phyloP scores from a whole-genome alignment of 2,797 vertebrate genomes.

The Phrynocephalus forsythii region DNA sequence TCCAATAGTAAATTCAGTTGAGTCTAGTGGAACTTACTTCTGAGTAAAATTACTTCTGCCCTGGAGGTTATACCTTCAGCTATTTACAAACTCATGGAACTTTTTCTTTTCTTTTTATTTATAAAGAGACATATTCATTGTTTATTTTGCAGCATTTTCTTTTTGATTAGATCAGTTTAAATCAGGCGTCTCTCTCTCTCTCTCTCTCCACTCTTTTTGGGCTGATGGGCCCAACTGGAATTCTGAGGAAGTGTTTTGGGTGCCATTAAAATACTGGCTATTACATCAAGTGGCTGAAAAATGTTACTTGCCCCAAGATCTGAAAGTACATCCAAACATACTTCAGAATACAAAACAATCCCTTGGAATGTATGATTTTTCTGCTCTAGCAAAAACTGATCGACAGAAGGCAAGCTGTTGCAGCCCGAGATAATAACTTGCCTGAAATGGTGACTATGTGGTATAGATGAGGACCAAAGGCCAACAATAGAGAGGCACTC shows the following conservation, averaged over 20 bases:
- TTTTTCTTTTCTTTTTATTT: too few species aligned
- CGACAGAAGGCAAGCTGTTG: not conserved
- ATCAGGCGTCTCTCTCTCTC: too few species aligned
- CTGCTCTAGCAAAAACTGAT: not conserved
- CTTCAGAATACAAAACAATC: not conserved
- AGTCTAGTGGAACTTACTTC: not conserved
- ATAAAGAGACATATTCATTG: too few species aligned
- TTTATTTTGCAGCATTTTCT: too few species aligned
- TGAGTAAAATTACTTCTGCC: too few species aligned
- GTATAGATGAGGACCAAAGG: not conserved
- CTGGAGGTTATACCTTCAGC: not conserved
- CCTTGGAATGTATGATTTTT: not conserved
- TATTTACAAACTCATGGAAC: constrained; percentile 26
- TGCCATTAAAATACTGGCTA: too few species aligned
- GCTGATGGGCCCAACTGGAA: too few species aligned
- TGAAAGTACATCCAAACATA: not conserved
- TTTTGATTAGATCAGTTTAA: too few species aligned
- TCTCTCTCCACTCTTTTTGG: too few species aligned
- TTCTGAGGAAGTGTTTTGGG: too few species aligned
- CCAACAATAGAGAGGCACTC: not conserved
- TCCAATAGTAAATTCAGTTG: not conserved
- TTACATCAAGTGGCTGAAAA: not conserved
- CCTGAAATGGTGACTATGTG: not conserved
- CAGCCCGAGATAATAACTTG: not conserved
- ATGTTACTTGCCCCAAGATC: not conserved